These are phyloP conservation scores for Lasioglossum oenotherae DNA, from an alignment of 2,888 invertebrate species.

Conservation along the genomic window DNA sequence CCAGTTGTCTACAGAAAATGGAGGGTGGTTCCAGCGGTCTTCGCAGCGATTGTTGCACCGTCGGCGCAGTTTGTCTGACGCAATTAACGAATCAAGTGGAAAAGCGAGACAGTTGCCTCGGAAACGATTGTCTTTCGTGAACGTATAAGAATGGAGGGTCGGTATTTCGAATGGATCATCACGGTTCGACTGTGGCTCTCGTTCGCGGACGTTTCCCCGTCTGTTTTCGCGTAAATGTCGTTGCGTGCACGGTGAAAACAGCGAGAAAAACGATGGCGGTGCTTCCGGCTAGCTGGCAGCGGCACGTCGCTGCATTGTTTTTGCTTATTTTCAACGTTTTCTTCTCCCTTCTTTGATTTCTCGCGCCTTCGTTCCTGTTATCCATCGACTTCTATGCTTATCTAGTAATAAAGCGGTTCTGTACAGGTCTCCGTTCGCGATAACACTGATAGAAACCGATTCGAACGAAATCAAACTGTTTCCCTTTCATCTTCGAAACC, in stretches of 20 bases:
- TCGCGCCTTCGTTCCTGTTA: constrained; percentile 16
- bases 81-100: constrained; percentile 23
- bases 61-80: constrained; percentile 27
- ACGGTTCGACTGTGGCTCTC: constrained; percentile 39
- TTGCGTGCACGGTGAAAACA: constrained; percentile 44
- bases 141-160: constrained; percentile 53
- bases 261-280: constrained; percentile 64
- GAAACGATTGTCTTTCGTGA: constrained; percentile 58
- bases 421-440: constrained; percentile 63
- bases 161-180: constrained; percentile 18
- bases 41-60: neutral
- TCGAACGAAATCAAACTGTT: neutral
- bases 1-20: neutral
- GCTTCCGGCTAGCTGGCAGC: constrained; percentile 74
- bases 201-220: constrained; percentile 18
- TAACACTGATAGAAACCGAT: neutral
- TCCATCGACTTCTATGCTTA: constrained; percentile 64
- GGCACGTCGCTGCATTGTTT: constrained; percentile 40
- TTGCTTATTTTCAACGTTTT: constrained; percentile 24
- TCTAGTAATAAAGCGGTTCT: constrained; percentile 73
- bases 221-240: constrained; percentile 28
- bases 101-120: neutral
- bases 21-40: neutral
- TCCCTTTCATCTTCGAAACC: neutral
- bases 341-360: constrained; percentile 3